These are phyloP conservation scores for Liparis tanakae DNA, from an alignment of 2,797 vertebrate species.

Conservation along the genomic window DNA sequence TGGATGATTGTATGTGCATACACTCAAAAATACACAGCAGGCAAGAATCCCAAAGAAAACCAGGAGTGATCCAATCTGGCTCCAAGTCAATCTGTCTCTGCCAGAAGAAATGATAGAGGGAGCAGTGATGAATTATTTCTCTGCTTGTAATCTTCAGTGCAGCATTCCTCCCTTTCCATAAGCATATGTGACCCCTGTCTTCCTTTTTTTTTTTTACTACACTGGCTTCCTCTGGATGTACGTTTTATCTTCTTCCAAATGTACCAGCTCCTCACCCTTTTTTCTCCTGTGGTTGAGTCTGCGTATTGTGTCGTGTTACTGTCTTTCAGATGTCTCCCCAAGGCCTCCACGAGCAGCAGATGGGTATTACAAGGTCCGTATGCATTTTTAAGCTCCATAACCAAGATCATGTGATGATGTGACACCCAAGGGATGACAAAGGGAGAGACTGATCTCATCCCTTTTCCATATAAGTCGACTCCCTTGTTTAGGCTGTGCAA, in stretches of 20 bases:
- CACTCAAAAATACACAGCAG: conserved; percentile 43
- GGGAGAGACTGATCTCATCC: conserved; percentile 74
- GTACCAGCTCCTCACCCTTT: conserved; percentile 59
- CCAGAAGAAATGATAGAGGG: conserved; percentile 74
- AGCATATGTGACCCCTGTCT: conserved; percentile 77
- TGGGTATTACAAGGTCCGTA: conserved; percentile 56
- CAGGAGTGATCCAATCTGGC: conserved; percentile 70
- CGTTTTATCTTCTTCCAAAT: conserved; percentile 75
- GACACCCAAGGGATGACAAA: conserved; percentile 70
- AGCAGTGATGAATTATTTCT: conserved; percentile 77
- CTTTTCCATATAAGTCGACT: conserved; percentile 67
- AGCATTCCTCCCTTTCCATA: conserved; percentile 73
- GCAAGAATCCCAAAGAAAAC: conserved; percentile 58
- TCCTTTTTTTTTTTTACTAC: conserved; percentile 57
- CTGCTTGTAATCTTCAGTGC: conserved; percentile 76
- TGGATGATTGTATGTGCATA: conserved; percentile 40
- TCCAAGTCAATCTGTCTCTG: conserved; percentile 74
- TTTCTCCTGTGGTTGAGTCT: conserved; percentile 54
- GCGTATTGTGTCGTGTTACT: conserved; percentile 60
- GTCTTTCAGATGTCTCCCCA: conserved; percentile 54
- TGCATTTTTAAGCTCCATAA: conserved; percentile 45
- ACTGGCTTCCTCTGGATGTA: conserved; percentile 55
- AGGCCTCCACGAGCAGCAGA: conserved; percentile 63
- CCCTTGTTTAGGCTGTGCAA: conserved; percentile 69
- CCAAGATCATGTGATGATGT: conserved; percentile 68